Percentiles rank a stretch among this genome's conserved stretches.
Conservation (phyloP, 2,113 vertebrate species). For the Tilapia sparmanii region DNA sequence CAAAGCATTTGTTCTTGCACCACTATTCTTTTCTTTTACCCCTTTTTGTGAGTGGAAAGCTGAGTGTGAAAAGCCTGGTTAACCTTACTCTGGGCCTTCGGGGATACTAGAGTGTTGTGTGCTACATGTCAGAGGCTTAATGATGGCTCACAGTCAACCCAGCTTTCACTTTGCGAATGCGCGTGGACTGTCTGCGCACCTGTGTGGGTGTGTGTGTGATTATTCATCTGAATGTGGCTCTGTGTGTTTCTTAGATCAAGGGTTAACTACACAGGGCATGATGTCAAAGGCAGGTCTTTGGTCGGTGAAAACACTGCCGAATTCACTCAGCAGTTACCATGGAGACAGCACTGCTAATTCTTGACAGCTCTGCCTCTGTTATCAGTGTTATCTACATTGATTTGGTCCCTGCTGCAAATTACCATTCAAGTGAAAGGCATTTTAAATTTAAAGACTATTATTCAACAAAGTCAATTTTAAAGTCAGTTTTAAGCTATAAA, state of each 20-base stretch:
- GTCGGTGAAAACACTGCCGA: constrained; percentile 39
- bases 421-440: background rate
- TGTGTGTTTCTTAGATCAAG: constrained; percentile 49
- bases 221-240: constrained; percentile 9
- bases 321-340: constrained; percentile 56
- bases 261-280: constrained; percentile 63
- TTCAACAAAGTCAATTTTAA: background rate
- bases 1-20: background rate
- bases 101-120: constrained; percentile 39
- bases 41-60: constrained; percentile 16
- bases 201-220: background rate
- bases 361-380: background rate
- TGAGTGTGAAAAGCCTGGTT: constrained; percentile 59
- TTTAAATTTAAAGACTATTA: background rate
- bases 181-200: background rate
- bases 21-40: constrained; percentile 4
- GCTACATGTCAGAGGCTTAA: constrained; percentile 60
- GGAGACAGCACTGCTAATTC: constrained; percentile 49
- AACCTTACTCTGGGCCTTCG: constrained; percentile 54
- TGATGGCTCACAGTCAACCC: constrained; percentile 56
- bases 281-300: constrained; percentile 56
- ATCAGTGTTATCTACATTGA: constrained; percentile 9
- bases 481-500: background rate
- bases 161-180: background rate
- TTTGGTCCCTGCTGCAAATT: constrained; percentile 1